Conservation (phyloP, 2,888 invertebrate species). For the Heteropelma amictum region DNA sequence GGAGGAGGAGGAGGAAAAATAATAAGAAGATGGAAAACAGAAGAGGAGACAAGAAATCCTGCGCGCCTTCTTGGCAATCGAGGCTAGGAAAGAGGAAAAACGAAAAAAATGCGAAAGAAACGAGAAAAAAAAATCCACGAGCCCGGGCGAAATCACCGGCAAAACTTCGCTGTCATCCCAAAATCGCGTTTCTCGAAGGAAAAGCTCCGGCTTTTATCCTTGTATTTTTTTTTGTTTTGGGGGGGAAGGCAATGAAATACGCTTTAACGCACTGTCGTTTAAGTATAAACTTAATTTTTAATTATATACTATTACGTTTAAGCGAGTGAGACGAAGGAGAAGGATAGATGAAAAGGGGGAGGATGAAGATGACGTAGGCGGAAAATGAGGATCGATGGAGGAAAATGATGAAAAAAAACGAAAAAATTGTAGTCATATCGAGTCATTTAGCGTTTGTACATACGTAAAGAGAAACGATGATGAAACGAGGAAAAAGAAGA, state of each 20-base stretch:
- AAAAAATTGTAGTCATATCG: conserved; percentile 76
- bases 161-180: neutral
- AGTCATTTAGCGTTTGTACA: conserved; percentile 77
- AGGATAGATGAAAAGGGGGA: neutral
- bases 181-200: neutral
- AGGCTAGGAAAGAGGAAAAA: neutral
- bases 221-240: neutral
- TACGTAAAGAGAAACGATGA: conserved; percentile 53
- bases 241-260: conserved; percentile 87
- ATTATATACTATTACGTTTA: conserved; percentile 52
- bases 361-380: conserved; percentile 56
- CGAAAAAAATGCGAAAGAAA: neutral
- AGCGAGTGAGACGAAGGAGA: conserved; percentile 2
- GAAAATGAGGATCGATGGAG: conserved; percentile 61
- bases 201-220: too few relatives aligned
- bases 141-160: neutral
- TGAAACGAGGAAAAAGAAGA: conserved; percentile 24
- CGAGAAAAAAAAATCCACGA: neutral
- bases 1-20: neutral
- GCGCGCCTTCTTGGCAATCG: neutral
- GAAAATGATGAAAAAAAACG: conserved; percentile 50
- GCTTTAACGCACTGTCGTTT: conserved; percentile 80
- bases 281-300: conserved; percentile 71
- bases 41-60: conserved; percentile 10
- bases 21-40: too few relatives aligned